Base-by-base conservation (phyloP, 1,140 invertebrate genomes). In the Drosophila cardini region DNA sequence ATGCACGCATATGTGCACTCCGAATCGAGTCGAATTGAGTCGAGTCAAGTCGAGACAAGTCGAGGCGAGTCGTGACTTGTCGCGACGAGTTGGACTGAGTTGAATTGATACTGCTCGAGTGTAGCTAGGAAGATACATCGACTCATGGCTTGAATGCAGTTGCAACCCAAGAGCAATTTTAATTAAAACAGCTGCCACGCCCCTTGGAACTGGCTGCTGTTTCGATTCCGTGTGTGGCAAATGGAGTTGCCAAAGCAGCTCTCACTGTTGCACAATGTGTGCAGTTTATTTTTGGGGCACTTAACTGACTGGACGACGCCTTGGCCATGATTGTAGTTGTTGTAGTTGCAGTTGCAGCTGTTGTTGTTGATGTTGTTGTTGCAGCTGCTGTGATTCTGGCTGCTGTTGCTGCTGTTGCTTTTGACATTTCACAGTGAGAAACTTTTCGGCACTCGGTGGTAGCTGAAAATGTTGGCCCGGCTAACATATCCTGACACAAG, bases 401-500 rank as follows among this genome's bases (percentile, higher is more conserved):
- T 84, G 81, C 62, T 38, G 32, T 11, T 57, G 16, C 32, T 32
- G 56, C 11, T 43, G 45, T 46, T 84, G 81, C 62, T 64, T 67
- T 72, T 85, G 82, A 87, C 70, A 76, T 73, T 46, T 30, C 60
- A 52, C 58, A 80, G 73, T 50, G 46, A 74, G 65, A 64, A 75
- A 60, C 50, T 83, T 79, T 83, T 79, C 30, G 65, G 75, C 68
- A 82, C 68, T 81, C 38, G 75, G 48, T 72, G 74, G 65, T 26
- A 74, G 72, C 64, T n/a, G 36, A 87, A 81, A 80, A 83, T 77
- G 83, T 82, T 76, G 80, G 84, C 76, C 61, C 64, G 77, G 56
- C 84, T 80, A 85, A 90, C 84, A 90, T 74, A 90, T 80, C 75
- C 85, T 73, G 84, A 79, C 85, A 90, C 80, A 90, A 89, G 84